Conservation (phyloP, 1,140 invertebrate species). For the Drosophila yakuba region DNA sequence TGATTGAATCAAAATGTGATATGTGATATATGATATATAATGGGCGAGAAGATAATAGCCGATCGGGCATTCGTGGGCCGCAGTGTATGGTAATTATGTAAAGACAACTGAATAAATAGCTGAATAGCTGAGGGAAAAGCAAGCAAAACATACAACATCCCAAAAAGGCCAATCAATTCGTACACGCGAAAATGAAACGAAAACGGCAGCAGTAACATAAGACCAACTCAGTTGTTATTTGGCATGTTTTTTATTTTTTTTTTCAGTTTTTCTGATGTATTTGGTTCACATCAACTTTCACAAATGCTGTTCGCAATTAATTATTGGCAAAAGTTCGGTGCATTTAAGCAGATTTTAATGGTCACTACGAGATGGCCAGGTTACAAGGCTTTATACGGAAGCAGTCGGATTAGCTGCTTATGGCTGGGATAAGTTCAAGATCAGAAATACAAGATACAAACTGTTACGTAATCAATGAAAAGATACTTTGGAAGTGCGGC, state of each 20-base stretch:
- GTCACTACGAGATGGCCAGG: conserved; percentile 30
- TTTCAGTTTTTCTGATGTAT: conserved; percentile 35
- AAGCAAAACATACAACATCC: conserved; percentile 40
- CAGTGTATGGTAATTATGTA: conserved; percentile 62
- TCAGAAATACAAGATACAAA: too few relatives aligned
- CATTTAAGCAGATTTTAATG: conserved; percentile 58
- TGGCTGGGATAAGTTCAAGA: neutral
- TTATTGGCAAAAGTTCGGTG: conserved; percentile 63
- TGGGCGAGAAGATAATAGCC: neutral
- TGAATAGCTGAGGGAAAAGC: conserved; percentile 58
- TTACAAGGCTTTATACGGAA: neutral
- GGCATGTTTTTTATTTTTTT: conserved; percentile 38
- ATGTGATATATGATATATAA: conserved; percentile 10
- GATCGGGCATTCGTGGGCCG: conserved; percentile 8
- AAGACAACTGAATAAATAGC: conserved; percentile 58
- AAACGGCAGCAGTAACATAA: conserved; percentile 61
- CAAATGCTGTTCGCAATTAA: conserved; percentile 68
- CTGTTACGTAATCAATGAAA: too few relatives aligned
- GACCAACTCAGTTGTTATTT: conserved; percentile 55
- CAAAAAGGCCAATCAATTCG: conserved; percentile 60
- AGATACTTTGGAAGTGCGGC: too few relatives aligned
- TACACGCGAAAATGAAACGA: conserved; percentile 73
- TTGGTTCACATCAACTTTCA: conserved; percentile 74
- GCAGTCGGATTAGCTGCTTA: neutral
- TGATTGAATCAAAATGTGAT: conserved; percentile 36